Evolutionary conservation across 1,140 invertebrate species (phyloP).

Genomic region (Cotesia vestalis): DNA sequence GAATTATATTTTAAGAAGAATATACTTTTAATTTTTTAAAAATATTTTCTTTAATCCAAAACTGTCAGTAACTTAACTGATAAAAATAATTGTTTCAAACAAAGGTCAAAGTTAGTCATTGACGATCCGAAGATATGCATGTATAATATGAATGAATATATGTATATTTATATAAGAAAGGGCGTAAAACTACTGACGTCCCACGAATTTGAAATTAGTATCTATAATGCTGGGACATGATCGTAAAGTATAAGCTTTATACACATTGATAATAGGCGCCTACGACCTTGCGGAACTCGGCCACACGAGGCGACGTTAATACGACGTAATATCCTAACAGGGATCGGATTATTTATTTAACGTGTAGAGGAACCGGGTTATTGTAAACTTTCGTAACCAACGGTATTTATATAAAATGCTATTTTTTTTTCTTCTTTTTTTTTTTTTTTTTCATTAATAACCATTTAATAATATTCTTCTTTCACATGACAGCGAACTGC

Average conservation of each 20-base stretch:
- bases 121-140: too few species aligned
- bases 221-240: conserved; percentile 11
- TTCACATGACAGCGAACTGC: too few species aligned
- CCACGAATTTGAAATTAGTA: conserved; percentile 32
- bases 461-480: too few species aligned
- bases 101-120: too few species aligned
- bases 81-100: too few species aligned
- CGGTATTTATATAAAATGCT: neutral
- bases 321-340: neutral
- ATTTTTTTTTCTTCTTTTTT: neutral
- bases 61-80: too few species aligned
- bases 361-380: neutral
- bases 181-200: conserved; percentile 6
- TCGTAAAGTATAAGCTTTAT: conserved; percentile 35
- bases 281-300: conserved; percentile 27
- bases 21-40: too few species aligned
- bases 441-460: neutral
- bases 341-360: conserved; percentile 6
- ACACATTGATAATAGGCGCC: conserved; percentile 34
- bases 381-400: conserved; percentile 1
- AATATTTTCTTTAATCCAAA: too few species aligned
- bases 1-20: too few species aligned
- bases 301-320: conserved; percentile 20
- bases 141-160: too few species aligned
- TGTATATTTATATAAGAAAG: conserved; percentile 1